Base-by-base conservation (phyloP, 2,888 invertebrate genomes). In the Zygogramma bicolorata region DNA sequence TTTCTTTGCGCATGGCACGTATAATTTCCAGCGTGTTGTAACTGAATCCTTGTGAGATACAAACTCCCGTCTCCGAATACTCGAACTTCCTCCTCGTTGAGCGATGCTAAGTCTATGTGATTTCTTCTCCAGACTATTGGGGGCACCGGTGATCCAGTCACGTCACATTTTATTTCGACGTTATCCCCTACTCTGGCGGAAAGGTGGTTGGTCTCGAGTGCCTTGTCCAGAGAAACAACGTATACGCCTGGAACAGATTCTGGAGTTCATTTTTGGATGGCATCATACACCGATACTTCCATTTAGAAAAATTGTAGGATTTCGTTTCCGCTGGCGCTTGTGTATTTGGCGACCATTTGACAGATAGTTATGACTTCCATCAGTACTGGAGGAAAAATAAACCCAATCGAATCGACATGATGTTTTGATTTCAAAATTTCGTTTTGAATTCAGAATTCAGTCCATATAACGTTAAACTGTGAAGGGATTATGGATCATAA, bases 91-190 rank as follows among this genome's bases (percentile, higher is more conserved):
- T 91, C 90, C 74, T 91, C 90, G 80, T 89, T 89, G 22, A 92
- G 85, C 13, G 89, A 87, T 69, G 91, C 89, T 70, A 93, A 86
- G 84, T 93, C 92, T 38, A 91, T 89, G 29, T 90, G 90, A 84
- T 93, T 91, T 73, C 93, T 88, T 74, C 91, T 88, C 94, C 94
- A 94, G 58, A 93, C 90, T 65, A 94, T 90, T 15, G 92, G 92
- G 2, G 92, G 91, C 6, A 91, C 90, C 13, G 93, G 93, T 20
- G 91, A 91, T 15, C 92, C 93, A 25, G 91, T 91, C 61, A 94
- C 92, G 85, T 93, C 93, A 85, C 94, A 94, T 84, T 93, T 93
- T 79, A 94, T 91, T 86, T 94, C 93, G 65, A 94, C 91, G 84
- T 93, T 94, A 85, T 93, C 93, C 29, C 93, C 93, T 18, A 93